Evolutionary conservation across 2,113 vertebrate species (phyloP).

Genomic region (Pteruthius melanotis): DNA sequence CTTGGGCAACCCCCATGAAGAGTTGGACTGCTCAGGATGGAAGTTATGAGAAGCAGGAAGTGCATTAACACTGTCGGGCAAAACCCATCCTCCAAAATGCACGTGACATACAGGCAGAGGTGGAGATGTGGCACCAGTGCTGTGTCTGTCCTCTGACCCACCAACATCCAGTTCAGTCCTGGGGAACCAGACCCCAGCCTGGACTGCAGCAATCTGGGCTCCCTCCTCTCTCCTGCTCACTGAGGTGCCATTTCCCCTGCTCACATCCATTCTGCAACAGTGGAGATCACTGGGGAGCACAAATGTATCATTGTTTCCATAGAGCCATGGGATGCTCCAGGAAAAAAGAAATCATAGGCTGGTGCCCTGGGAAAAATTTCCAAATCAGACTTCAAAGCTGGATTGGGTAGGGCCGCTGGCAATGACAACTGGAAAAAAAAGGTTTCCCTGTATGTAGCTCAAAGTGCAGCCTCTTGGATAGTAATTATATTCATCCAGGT

Average conservation of each 20-base stretch:
- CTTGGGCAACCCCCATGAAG: neutral
- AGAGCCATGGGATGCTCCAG: neutral
- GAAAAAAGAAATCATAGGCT: neutral
- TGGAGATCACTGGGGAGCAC: neutral
- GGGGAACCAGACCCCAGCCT: neutral
- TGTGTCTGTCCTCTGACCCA: neutral
- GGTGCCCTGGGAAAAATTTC: neutral
- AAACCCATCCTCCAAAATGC: neutral
- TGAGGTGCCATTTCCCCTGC: neutral
- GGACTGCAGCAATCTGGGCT: neutral
- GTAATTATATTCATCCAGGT: neutral
- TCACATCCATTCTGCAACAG: neutral
- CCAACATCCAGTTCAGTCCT: neutral
- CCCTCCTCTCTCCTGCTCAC: neutral
- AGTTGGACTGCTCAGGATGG: neutral
- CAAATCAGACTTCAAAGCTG: neutral
- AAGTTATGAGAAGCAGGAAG: neutral
- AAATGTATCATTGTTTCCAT: neutral
- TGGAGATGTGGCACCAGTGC: accelerated
- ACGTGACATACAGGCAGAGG: neutral
- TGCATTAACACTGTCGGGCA: neutral
- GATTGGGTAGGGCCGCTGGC: neutral
- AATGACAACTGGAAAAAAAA: neutral
- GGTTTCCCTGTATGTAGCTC: neutral
- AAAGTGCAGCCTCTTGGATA: neutral